Base-by-base conservation (phyloP, 2,888 invertebrate species). In the Torymus aiolomorphi region DNA sequence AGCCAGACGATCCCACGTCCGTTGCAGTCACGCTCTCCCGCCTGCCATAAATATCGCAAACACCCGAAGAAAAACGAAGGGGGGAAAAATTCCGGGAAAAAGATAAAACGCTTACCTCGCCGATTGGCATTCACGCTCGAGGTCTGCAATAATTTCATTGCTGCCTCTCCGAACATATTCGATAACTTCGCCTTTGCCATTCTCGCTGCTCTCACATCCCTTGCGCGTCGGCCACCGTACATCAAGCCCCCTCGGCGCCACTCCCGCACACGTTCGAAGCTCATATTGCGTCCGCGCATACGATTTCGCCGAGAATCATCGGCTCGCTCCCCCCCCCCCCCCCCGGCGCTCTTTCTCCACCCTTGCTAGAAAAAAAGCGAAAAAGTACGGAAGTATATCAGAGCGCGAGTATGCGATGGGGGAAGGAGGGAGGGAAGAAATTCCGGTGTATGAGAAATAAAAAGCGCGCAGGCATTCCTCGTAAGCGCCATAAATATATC, bases 231-330 rank as follows among this genome's bases (percentile, higher is more conserved):
- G n/a, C 66, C 16, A 49, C 54, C 57, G 66, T 66, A 75, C 42
- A 80, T 71, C 70, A 62, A 66, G 18, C 59, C 66, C 69, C 24
- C 24, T 24, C 24, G 24, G 24, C 67, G 57, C 11, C 63, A 61
- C 75, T 24, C 63, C 76, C n/a, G n/a, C 69, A 52, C 65, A 51
- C 66, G 74, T 49, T 49, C 62, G 62, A 74, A 73, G 59, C 62
- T 73, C 72, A 54, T 51, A 24, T 24, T 24, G 24, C 24, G 24
- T 3, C 24, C 75, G 67, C 67, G 57, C 74, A 57, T 75, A 75
- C 67, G 59, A 67, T 84, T 85, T 84, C 84, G 24, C 85, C 84
- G 82, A 87, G 86, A 86, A 85, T 85, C 78, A 65, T 65, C 73
- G 73, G 69, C 73, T 82, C 63, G 42, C 72, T 51, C 42, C 61